phyloP scores from a whole-genome alignment of 1,140 invertebrate genomes.

The Microplitis mediator region DNA sequence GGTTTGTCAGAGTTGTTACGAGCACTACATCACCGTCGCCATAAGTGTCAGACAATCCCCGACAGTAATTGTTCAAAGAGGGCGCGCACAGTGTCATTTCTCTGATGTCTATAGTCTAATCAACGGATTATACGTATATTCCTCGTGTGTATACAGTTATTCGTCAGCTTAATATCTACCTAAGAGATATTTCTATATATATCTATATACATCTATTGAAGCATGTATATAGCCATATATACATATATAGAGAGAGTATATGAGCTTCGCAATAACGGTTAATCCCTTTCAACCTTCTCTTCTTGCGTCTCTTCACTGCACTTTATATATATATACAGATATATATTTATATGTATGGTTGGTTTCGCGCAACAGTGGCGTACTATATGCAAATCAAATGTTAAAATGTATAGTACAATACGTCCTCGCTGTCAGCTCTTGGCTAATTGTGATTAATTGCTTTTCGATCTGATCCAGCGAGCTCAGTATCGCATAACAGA shows the following conservation, averaged over 20 bases:
- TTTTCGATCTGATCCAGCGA: constrained; percentile 23
- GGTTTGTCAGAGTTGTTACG: constrained; percentile 24
- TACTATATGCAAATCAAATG: constrained; percentile 50
- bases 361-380: constrained; percentile 19
- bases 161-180: constrained; percentile 7
- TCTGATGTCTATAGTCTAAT: constrained; percentile 25
- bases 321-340: background rate
- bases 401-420: constrained; percentile 48
- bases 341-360: background rate
- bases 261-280: constrained; percentile 35
- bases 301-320: background rate
- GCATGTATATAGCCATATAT: background rate
- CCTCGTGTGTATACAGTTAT: constrained; percentile 18
- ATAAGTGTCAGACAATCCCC: constrained; percentile 27
- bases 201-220: background rate
- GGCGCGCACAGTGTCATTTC: background rate
- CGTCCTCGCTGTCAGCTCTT: constrained; percentile 27
- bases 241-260: constrained; percentile 9
- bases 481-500: background rate
- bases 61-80: constrained; percentile 29
- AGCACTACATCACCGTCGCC: constrained; percentile 25
- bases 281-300: constrained; percentile 22
- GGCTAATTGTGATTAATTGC: constrained; percentile 51
- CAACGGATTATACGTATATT: constrained; percentile 29
- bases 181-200: constrained; percentile 11